Conservation (phyloP, 2,113 vertebrate genomes). For the Phylloscopus whistleri region DNA sequence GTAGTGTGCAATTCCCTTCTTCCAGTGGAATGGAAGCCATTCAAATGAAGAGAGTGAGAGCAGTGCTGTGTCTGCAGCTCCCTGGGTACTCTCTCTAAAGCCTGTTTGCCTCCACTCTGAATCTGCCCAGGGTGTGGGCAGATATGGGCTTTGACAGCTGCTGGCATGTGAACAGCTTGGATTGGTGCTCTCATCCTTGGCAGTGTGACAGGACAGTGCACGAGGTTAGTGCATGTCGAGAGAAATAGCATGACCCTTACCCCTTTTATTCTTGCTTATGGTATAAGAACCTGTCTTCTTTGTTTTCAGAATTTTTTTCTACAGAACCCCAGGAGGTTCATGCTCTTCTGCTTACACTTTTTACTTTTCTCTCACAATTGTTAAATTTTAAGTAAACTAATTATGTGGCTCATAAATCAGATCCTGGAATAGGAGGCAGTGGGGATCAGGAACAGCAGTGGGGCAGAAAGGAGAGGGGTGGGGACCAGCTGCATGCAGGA, state of each 20-base stretch:
- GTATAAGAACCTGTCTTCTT: background rate
- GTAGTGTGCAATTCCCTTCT: background rate
- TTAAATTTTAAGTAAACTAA: background rate
- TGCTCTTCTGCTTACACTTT: background rate
- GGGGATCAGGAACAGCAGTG: background rate
- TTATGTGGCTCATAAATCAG: background rate
- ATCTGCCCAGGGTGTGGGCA: background rate
- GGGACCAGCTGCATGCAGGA: background rate
- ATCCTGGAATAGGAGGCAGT: background rate
- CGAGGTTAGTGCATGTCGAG: rapidly evolving
- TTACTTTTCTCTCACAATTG: background rate
- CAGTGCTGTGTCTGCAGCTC: background rate
- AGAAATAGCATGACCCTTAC: background rate
- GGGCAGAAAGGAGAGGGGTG: rapidly evolving
- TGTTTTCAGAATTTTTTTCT: background rate
- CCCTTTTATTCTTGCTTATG: background rate
- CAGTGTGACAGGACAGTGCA: background rate
- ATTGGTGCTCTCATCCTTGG: background rate
- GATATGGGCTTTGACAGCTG: rapidly evolving
- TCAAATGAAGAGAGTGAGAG: rapidly evolving
- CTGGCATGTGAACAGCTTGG: background rate
- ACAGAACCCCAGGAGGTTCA: background rate
- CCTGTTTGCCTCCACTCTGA: background rate
- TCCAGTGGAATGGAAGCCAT: background rate
- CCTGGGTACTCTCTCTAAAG: background rate